Evolutionary conservation across 2,888 invertebrate genomes (phyloP), one percentile per base, ranked within the genome.

Genomic region (Diarsia dahlii): DNA sequence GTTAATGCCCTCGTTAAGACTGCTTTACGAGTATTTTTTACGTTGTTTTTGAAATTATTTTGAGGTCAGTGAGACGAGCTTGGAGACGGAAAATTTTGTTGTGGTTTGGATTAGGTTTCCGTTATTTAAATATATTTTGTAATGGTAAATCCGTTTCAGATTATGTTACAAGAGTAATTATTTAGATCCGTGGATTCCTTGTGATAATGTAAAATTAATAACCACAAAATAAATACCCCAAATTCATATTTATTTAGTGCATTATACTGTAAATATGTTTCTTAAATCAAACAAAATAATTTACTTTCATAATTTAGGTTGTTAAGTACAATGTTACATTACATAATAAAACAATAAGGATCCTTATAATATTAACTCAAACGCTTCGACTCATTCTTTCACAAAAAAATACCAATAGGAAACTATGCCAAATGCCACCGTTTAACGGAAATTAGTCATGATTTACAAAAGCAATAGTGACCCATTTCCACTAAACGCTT

Each of bases 1-100:
- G 62, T 65, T 80, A 74, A 79, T 84, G 69, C 45, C 66, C 65
- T 80, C 84, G 80, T 82, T 74, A 71, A 62, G 28, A 50, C 10
- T 62, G 46, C 23, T 83, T 74, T 83, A 56, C 66, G 52, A 28
- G 3, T 12, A 23, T 60, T 66, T 82, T 71, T 77, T 60, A 23
- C 52, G n/a, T 18, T 63, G 62, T 70, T 73, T 72, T 70, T 46
- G 3, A 45, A 23, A 54, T 39, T 28, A 62, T 77, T 63, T 77
- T 63, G 15, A 58, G 65, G 58, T 62, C 60, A 54, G 62, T 50
- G 45, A 62, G 8, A 28, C 20, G 73, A 65, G 52, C 48, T 64
- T 23, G 54, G n/a, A 39, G 34, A 56, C 46, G 13, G 10, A n/a
- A 50, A 71, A 46, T 46, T 46, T 58, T 63, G 48, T 34, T 20